Evolutionary conservation across 1,140 invertebrate species (phyloP), one percentile per base, ranked within the genome.

Genomic region (Mycetomoellerius zeteki): DNA sequence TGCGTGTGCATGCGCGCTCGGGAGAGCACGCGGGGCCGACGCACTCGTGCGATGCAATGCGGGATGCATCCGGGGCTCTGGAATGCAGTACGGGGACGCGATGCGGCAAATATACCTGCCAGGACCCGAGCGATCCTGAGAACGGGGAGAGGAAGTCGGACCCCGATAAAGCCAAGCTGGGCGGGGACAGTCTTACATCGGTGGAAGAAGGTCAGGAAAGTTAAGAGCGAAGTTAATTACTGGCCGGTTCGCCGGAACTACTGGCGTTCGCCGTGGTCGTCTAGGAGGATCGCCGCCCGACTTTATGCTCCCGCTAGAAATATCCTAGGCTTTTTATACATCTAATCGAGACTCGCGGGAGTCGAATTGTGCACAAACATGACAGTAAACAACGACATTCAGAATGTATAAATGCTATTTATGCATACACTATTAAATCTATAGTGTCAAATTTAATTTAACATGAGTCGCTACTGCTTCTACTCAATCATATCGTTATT

Each of bases 201-300:
- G n/a, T 62, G 62, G 60, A 54, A 71, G 62, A 30, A 50, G 75
- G 67, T 73, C 58, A 56, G 54, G 19, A 33, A 80, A 71, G 82
- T 88, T 89, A 88, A 88, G 37, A 72, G 64, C 24, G 27, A 72
- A 88, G 85, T 88, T 86, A 88, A 88, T 86, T 88, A 82, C 10
- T 33, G 37, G 52, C 30, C n/a, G 30, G 50, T 27, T 82, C 78
- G 60, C 67, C 67, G 71, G 62, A 80, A 69, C 76, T 77, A 85
- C 33, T 65, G 54, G 64, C 71, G 50, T 89, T 78, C 21, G 43
- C 50, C 19, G 8, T 50, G 71, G 21, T 76, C 58, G 43, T 58
- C 75, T 43, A 24, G 16, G 65, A 65, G 52, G 16, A 33, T 37
- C 62, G 21, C n/a, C 24, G 54, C 10, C n/a, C 77, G 72, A 64